These are phyloP conservation scores for Leptinotarsa peninsularis DNA, from an alignment of 2,888 invertebrate species.

Conservation along the genomic window DNA sequence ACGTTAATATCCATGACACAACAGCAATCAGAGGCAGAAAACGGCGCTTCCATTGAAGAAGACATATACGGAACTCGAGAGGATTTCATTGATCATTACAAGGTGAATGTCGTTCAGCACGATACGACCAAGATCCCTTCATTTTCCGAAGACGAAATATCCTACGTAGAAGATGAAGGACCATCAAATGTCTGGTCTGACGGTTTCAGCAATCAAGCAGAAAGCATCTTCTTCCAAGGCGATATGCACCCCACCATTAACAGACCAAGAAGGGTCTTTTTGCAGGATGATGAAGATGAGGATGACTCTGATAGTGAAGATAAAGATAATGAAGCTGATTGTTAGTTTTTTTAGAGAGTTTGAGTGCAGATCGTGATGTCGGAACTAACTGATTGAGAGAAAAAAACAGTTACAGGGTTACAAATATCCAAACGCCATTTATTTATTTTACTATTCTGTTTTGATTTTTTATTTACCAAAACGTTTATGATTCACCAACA, in stretches of 20 bases:
- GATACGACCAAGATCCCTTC: slow-evolving; percentile 27
- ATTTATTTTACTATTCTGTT: too few species aligned
- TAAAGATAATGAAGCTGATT: slow-evolving; percentile 7
- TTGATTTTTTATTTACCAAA: too few species aligned
- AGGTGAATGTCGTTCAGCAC: slow-evolving; percentile 41
- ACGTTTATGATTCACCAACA: too few species aligned
- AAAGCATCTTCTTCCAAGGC: slow-evolving; percentile 62
- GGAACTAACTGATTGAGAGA: too few species aligned
- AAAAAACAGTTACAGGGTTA: too few species aligned
- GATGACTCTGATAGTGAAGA: background rate
- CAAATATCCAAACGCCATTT: too few species aligned
- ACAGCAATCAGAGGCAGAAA: slow-evolving; percentile 10
- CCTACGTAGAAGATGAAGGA: slow-evolving; percentile 29
- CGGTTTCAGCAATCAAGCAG: slow-evolving; percentile 59
- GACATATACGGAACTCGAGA: background rate
- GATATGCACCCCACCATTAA: slow-evolving; percentile 44
- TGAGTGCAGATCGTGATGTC: too few species aligned
- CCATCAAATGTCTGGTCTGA: slow-evolving; percentile 20
- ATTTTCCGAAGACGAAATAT: slow-evolving; percentile 42
- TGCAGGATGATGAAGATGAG: slow-evolving; percentile 44
- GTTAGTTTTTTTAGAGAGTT: slow-evolving; percentile 8
- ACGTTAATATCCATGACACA: slow-evolving; percentile 41
- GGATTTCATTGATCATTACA: background rate
- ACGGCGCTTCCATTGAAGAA: background rate
- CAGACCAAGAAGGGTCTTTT: slow-evolving; percentile 48